These are phyloP conservation scores for Deroptyus accipitrinus DNA, from an alignment of 2,113 vertebrate genomes.

Conservation along the genomic window DNA sequence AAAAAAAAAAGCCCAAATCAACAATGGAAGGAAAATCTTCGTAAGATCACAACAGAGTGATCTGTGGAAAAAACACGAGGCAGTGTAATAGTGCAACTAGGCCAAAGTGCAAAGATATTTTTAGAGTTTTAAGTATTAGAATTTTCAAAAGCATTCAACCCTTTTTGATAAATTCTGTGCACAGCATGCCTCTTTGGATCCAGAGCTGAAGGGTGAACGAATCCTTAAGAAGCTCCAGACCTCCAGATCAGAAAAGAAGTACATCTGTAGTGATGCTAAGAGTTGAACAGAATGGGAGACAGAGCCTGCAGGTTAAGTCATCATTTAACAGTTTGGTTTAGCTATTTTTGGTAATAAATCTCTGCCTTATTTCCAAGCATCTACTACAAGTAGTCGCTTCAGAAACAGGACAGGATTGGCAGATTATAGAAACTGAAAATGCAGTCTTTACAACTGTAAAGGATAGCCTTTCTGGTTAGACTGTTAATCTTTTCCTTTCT, in stretches of 20 bases:
- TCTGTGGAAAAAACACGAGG: background rate
- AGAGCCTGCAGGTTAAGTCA: background rate
- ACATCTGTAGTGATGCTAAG: background rate
- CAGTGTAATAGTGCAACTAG: background rate
- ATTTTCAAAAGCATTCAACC: background rate
- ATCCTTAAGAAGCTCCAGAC: background rate
- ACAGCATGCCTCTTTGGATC: background rate
- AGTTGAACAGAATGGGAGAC: background rate
- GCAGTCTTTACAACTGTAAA: background rate
- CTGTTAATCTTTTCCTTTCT: background rate
- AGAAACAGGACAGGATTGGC: background rate
- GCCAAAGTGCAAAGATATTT: background rate
- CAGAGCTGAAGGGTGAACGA: background rate
- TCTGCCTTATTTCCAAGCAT: background rate
- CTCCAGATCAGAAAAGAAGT: background rate
- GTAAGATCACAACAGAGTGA: background rate
- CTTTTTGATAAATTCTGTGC: background rate
- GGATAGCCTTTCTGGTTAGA: background rate
- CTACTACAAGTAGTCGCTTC: background rate
- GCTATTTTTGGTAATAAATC: background rate
- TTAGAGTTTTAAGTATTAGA: background rate
- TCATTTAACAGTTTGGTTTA: background rate
- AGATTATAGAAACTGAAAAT: background rate
- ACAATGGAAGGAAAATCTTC: background rate
- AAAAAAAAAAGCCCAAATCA: background rate